Evolutionary conservation across 2,113 vertebrate genomes (phyloP).

Genomic region (Danio rerio): DNA sequence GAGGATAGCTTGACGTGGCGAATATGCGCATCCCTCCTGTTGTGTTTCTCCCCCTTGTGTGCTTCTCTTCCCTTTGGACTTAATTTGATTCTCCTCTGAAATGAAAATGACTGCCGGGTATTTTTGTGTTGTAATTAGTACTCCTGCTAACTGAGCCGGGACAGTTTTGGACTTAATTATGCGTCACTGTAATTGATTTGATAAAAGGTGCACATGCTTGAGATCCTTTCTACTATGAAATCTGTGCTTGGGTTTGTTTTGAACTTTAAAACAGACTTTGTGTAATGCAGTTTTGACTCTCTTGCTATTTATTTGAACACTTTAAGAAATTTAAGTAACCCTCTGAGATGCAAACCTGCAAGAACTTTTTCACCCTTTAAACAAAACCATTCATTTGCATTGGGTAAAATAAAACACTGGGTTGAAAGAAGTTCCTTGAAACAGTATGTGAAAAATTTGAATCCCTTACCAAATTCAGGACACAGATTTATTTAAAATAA

Average conservation of each 20-base stretch:
- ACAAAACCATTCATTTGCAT: background rate
- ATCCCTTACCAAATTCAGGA: too few relatives aligned
- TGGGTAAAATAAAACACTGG: too few relatives aligned
- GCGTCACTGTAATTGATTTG: constrained; percentile 16
- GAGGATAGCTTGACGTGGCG: background rate
- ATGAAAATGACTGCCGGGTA: constrained; percentile 27
- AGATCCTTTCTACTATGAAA: constrained; percentile 3
- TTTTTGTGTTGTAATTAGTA: constrained; percentile 28
- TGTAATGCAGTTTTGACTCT: background rate
- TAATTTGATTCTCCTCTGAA: constrained; percentile 20
- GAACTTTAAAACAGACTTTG: background rate
- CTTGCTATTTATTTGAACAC: background rate
- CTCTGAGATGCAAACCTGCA: background rate
- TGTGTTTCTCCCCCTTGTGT: constrained; percentile 15
- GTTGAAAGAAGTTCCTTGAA: too few relatives aligned
- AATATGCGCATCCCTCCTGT: background rate
- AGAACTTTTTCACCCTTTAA: background rate
- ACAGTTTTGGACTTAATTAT: constrained; percentile 35
- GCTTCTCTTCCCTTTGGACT: constrained; percentile 22
- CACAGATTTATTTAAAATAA: too few relatives aligned
- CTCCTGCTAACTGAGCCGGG: background rate
- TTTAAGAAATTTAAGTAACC: background rate
- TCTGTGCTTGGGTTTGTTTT: background rate
- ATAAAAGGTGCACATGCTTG: constrained; percentile 18
- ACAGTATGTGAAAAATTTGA: too few relatives aligned